Evolutionary conservation across 2,797 vertebrate species (phyloP), one percentile per base, ranked within the genome.

Genomic region (Ptychobarbus kaznakovi): DNA sequence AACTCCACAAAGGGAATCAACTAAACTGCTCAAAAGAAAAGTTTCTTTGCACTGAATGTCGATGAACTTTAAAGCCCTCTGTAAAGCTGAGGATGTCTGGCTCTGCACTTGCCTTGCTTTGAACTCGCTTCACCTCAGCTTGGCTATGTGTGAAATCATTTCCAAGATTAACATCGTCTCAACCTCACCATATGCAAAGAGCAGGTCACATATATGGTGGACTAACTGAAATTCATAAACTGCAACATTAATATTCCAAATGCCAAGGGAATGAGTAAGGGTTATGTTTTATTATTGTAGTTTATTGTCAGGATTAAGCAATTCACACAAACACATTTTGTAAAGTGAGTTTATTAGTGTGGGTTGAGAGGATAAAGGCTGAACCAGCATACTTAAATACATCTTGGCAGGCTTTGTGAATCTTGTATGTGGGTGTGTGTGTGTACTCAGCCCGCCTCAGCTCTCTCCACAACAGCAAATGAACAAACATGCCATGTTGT

Each of bases 61-160:
- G 87, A 78, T 90, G 82, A 90, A 89, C 85, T 86, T 82, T 66
- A 87, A 88, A 81, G 82, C 73, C 84, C 86, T 35, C 65, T 80
- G 61, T 56, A 84, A 68, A 83, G 72, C 28, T 15, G 46, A 72
- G 80, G 76, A 42, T 81, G 78, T 72, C 28, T 58, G 20, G 65
- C 84, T 70, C 87, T 76, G 25, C 72, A 61, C 65, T 89, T 77
- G 66, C 78, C n/a, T 86, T 77, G 70, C 80, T 38, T 86, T 75
- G 75, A 58, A 66, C 80, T 35, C 22, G 18, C 35, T 80, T 74
- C 76, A 51, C 74, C 44, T 84, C 73, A 18, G 38, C 80, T 80
- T 40, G 35, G 15, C 42, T 72, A 85, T 78, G 32, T 53, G 22
- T 66, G 32, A 40, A 65, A 82, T 75, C 6, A 35, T 79, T 77